Conservation (phyloP, 2,113 vertebrate species). For the Macrotis lagotis region DNA sequence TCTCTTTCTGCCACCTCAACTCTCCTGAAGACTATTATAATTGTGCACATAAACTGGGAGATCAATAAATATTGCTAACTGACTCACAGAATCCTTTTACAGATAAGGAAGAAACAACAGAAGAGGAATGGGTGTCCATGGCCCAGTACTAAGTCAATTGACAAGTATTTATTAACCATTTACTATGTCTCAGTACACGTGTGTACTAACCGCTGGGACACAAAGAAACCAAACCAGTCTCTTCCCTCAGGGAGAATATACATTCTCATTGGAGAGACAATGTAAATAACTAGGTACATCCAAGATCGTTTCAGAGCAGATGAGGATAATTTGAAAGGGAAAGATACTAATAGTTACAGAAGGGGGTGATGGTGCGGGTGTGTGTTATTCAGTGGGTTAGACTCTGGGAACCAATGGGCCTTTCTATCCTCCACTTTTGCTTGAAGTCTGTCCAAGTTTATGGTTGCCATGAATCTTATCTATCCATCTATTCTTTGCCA, state of each 20-base stretch:
- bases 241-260: background rate
- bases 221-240: background rate
- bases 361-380: rapidly evolving
- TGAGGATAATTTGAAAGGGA: background rate
- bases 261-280: background rate
- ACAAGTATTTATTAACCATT: background rate
- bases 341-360: background rate
- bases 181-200: background rate
- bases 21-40: background rate
- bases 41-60: background rate
- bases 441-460: too few species aligned
- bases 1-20: background rate
- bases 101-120: background rate
- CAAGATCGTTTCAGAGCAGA: background rate
- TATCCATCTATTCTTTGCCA: too few species aligned
- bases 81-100: background rate
- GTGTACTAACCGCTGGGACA: background rate
- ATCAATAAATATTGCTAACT: background rate
- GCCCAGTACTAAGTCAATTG: background rate
- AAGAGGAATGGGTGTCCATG: background rate
- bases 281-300: background rate
- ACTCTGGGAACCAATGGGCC: too few species aligned
- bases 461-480: too few species aligned
- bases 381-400: too few species aligned
- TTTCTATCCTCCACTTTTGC: too few species aligned